A percentile compares a stretch with the other conserved stretches of the same genome.
Conservation (phyloP, 2,113 vertebrate species). For the Syrmaticus mikado region DNA sequence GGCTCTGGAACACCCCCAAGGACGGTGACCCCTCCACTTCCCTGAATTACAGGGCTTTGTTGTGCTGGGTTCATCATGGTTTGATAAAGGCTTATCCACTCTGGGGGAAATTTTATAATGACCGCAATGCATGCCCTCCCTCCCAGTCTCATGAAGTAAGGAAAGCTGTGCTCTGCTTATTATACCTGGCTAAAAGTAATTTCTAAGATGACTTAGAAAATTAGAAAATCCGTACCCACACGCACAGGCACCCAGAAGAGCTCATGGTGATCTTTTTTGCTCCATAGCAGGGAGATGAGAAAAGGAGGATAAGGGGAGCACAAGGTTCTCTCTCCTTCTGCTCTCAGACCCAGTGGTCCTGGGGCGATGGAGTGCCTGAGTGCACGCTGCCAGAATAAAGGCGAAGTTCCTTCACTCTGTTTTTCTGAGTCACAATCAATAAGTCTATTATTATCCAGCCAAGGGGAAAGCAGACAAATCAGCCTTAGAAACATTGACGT, state of each 20-base stretch:
- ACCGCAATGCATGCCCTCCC: neutral
- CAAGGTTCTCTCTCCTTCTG: neutral
- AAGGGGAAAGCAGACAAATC: neutral
- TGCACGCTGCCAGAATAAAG: neutral
- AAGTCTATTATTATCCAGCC: neutral
- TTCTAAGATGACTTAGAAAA: neutral
- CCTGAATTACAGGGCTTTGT: neutral
- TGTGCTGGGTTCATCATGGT: neutral
- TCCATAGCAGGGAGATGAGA: neutral
- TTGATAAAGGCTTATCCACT: neutral
- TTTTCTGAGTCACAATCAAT: neutral
- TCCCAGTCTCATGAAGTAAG: neutral
- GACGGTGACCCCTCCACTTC: too few relatives aligned
- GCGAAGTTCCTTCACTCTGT: neutral
- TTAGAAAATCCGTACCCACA: too few relatives aligned
- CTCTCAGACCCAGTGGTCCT: fast-evolving
- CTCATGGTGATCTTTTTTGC: neutral
- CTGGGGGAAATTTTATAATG: neutral
- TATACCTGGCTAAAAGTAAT: neutral
- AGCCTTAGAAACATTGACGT: neutral
- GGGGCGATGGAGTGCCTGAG: fast-evolving
- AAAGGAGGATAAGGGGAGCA: neutral
- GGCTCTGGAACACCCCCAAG: too few relatives aligned
- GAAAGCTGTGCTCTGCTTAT: neutral
- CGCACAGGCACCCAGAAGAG: neutral